Evolutionary conservation across 2,888 invertebrate species (phyloP), one percentile per base, ranked within the genome.

Genomic region (Tricholauxania praeusta): DNA sequence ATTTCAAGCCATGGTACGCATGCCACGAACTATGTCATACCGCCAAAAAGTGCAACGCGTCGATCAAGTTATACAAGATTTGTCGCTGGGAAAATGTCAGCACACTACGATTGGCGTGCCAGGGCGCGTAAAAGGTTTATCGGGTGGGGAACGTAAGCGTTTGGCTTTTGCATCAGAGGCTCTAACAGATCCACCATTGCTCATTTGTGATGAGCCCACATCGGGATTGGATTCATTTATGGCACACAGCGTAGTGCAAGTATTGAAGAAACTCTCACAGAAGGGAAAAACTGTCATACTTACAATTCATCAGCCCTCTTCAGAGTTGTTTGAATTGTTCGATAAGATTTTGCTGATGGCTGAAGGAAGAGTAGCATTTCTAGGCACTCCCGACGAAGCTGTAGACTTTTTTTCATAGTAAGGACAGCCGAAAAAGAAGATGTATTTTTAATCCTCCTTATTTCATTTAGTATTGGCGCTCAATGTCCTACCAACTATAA

Each of bases 131-230:
- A 96, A 96, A 88, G 97, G 98, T 0, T 93, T 98, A 73, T 98
- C 97, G 0, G 99, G 99, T 0, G 99, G 99, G 0, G 99, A 99
- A 88, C 94, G 94, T 90, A 98, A 98, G 86, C 90, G 98, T 72
- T 89, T 99, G 14, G 95, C 98, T 0, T 98, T 99, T 85, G 99
- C 98, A 19, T 95, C 97, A n/a, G 99, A 99, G 89, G 93, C 97
- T 3, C 89, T 98, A 60, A 98, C 97, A 0, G 96, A 99, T 88
- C 99, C 99, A 0, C 93, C 96, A 0, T 89, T 99, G 59, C 92
- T 99, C 91, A 96, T 99, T 85, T 98, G 98, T 85, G 99, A 99
- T 83, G 99, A 99, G 83, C 98, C 98, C 0, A 99, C 98, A 0
- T 97, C 97, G 0, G 97, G 98, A 1, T 89, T 99, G 72, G 99